These are phyloP conservation scores for Xenopus borealis DNA, from an alignment of 2,113 vertebrate genomes.

Conservation along the genomic window DNA sequence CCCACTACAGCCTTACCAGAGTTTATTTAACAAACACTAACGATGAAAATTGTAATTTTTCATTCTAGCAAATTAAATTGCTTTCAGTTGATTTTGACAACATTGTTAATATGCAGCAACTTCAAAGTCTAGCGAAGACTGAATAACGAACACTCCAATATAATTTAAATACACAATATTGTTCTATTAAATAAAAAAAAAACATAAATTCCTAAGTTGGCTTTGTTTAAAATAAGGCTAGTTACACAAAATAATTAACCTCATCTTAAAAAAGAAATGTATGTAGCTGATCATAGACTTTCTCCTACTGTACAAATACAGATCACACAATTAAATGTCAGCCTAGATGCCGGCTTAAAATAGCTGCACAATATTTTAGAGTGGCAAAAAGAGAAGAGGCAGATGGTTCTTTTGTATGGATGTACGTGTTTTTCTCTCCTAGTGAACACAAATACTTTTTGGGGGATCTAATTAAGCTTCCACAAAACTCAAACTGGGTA, in stretches of 20 bases:
- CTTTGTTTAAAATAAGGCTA: background rate
- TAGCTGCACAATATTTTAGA: conserved; percentile 71
- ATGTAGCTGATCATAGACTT: conserved; percentile 48
- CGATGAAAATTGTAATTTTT: too few species aligned
- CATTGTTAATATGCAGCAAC: too few species aligned
- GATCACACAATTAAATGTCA: conserved; percentile 68
- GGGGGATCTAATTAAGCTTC: conserved; percentile 81
- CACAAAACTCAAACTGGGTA: conserved; percentile 82
- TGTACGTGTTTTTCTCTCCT: conserved; percentile 64
- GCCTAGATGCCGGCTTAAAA: conserved; percentile 71
- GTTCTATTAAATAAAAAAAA: too few species aligned
- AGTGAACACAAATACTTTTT: conserved; percentile 79
- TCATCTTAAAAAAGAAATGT: background rate
- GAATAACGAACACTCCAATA: too few species aligned
- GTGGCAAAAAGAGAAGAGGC: conserved; percentile 71
- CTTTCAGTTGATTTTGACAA: too few species aligned
- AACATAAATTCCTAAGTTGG: background rate
- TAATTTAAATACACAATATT: too few species aligned
- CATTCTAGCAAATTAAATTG: too few species aligned
- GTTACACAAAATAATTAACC: background rate
- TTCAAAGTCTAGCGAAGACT: too few species aligned
- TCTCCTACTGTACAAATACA: conserved; percentile 51
- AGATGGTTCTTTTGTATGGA: conserved; percentile 80
- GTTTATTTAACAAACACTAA: too few species aligned
- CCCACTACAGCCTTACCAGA: too few species aligned